Conservation (phyloP, 2,113 vertebrate species). For the Colistium nudipinnis region DNA sequence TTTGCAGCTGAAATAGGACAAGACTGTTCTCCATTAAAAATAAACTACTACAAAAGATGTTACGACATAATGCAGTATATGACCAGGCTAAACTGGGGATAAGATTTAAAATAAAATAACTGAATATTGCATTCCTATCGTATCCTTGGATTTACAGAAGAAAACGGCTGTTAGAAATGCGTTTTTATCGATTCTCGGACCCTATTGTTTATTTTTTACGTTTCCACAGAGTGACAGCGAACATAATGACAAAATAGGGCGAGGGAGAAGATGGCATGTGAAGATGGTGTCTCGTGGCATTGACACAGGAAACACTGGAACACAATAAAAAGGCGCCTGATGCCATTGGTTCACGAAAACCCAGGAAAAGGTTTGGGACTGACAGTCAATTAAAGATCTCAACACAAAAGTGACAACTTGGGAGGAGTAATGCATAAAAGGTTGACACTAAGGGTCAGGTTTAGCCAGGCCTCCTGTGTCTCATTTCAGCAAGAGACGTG, state of each 20-base stretch:
- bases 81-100: background rate
- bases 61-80: background rate
- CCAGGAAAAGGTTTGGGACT: conserved; percentile 5
- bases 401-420: conserved; percentile 40
- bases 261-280: background rate
- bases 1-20: background rate
- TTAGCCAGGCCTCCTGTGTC: conserved; percentile 2
- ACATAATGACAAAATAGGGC: background rate
- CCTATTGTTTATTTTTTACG: background rate
- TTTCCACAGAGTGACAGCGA: conserved; percentile 29
- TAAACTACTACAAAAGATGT: background rate
- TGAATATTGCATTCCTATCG: background rate
- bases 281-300: conserved; percentile 12
- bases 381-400: conserved; percentile 44
- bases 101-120: background rate
- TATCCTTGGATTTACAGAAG: background rate
- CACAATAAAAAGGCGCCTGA: conserved; percentile 26
- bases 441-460: conserved; percentile 15
- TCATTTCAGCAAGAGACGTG: conserved; percentile 24
- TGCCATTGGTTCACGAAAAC: background rate
- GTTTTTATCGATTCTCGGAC: background rate
- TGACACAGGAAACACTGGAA: background rate
- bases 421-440: conserved; percentile 27
- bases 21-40: background rate
- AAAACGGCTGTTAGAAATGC: background rate